These are phyloP conservation scores for Venturia canescens DNA, from an alignment of 1,140 invertebrate genomes.

Conservation along the genomic window DNA sequence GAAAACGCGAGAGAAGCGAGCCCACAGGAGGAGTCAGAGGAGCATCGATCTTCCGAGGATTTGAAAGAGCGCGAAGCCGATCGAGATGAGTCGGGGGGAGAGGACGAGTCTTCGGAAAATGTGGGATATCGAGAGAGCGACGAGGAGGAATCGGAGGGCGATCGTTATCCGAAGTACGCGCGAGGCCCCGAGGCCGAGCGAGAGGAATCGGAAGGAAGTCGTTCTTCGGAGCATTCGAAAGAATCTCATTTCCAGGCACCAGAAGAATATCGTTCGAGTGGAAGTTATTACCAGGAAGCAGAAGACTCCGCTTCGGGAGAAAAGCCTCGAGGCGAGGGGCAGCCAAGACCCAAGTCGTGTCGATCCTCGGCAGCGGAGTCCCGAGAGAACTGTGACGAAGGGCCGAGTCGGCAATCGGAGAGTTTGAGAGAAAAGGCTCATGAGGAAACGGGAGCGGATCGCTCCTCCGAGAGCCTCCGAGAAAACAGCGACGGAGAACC, in stretches of 20 bases:
- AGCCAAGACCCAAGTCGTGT: too few species aligned
- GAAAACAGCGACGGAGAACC: slow-evolving; percentile 39
- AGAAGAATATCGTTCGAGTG: neutral
- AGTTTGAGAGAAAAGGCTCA: slow-evolving; percentile 30
- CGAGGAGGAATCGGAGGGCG: neutral
- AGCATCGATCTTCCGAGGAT: neutral
- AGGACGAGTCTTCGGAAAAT: neutral
- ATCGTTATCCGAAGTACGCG: neutral
- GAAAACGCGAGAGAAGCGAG: neutral
- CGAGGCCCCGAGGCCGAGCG: neutral
- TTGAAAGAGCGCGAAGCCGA: neutral
- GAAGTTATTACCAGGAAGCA: neutral
- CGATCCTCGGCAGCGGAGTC: neutral
- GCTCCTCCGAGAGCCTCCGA: slow-evolving; percentile 14
- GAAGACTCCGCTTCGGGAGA: too few species aligned
- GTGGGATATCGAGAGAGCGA: neutral
- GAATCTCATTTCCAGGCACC: neutral
- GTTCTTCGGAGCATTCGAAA: neutral
- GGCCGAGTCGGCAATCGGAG: neutral
- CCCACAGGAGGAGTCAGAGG: neutral
- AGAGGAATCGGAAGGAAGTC: neutral
- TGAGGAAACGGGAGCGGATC: slow-evolving; percentile 32
- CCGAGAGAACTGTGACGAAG: neutral
- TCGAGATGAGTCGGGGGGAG: neutral
- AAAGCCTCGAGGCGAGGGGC: too few species aligned